These are phyloP conservation scores for Lepidurus arcticus DNA, from an alignment of 1,140 invertebrate genomes.

Conservation along the genomic window DNA sequence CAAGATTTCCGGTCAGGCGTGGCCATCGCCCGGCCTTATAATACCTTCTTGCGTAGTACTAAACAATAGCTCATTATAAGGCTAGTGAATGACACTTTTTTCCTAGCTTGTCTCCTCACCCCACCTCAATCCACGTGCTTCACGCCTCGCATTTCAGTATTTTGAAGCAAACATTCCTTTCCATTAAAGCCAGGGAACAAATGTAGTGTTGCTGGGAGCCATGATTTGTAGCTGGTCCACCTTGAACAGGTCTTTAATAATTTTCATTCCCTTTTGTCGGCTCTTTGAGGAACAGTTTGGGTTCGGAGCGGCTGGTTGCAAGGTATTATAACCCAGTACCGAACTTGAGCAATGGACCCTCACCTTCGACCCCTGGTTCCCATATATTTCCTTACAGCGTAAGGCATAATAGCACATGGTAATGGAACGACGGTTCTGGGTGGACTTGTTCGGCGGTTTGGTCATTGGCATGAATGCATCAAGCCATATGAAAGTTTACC, in stretches of 20 bases:
- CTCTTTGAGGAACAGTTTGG: not conserved
- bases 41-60: not conserved
- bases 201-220: conserved; percentile 7
- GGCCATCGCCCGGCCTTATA: not conserved
- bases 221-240: conserved; percentile 14
- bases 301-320: not conserved
- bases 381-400: not conserved
- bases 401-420: not conserved
- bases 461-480: conserved; percentile 18
- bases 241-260: conserved; percentile 22
- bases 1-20: not conserved
- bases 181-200: not conserved
- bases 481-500: not conserved
- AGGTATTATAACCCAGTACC: conserved; percentile 12
- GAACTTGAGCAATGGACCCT: conserved; percentile 9
- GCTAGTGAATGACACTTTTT: not conserved
- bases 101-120: too few species aligned
- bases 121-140: not conserved
- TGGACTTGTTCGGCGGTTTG: not conserved
- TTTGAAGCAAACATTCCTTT: not conserved
- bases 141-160: not conserved
- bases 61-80: conserved; percentile 16
- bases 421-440: not conserved
- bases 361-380: conserved; percentile 6
- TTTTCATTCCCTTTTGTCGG: conserved; percentile 11